Evolutionary conservation across 2,797 vertebrate genomes (phyloP).

Genomic region (Alca torda): DNA sequence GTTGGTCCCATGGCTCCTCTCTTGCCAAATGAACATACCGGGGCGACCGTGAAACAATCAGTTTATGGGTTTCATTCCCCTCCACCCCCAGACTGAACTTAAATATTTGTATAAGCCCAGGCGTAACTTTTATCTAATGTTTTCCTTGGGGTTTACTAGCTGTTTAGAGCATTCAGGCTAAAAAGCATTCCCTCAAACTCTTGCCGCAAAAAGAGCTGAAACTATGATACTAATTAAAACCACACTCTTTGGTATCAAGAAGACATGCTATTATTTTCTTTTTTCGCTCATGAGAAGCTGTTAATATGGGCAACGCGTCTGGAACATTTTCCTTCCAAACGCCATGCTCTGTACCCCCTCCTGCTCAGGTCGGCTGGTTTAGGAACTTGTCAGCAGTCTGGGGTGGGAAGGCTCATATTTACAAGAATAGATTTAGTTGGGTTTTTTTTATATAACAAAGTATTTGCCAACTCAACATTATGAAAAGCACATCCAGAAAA

Average conservation of each 20-base stretch:
- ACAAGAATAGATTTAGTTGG: not conserved
- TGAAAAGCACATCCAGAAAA: not conserved
- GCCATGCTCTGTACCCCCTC: not conserved
- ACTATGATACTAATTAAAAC: slow-evolving; percentile 76
- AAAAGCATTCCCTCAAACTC: slow-evolving; percentile 54
- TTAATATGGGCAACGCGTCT: slow-evolving; percentile 50
- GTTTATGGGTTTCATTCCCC: slow-evolving; percentile 36
- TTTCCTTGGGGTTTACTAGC: slow-evolving; percentile 65
- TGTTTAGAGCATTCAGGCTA: slow-evolving; percentile 54
- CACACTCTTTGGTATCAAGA: slow-evolving; percentile 63
- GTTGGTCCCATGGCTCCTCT: slow-evolving; percentile 34
- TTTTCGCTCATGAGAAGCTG: slow-evolving; percentile 43
- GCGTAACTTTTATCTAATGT: slow-evolving; percentile 44
- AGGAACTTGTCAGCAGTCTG: not conserved
- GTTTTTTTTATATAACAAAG: not conserved
- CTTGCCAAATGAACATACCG: slow-evolving; percentile 35
- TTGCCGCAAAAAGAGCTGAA: slow-evolving; percentile 34
- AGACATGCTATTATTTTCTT: slow-evolving; percentile 36
- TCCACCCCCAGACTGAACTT: slow-evolving; percentile 50
- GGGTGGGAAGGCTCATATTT: not conserved
- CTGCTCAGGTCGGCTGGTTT: not conserved
- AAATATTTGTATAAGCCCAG: slow-evolving; percentile 63
- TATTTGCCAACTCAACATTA: not conserved
- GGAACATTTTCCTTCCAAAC: slow-evolving; percentile 55
- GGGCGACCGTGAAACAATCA: slow-evolving; percentile 39